A percentile compares a stretch with the other conserved stretches of the same genome.
Conservation (phyloP, 2,888 invertebrate species). For the Synanthedon myopaeformis region DNA sequence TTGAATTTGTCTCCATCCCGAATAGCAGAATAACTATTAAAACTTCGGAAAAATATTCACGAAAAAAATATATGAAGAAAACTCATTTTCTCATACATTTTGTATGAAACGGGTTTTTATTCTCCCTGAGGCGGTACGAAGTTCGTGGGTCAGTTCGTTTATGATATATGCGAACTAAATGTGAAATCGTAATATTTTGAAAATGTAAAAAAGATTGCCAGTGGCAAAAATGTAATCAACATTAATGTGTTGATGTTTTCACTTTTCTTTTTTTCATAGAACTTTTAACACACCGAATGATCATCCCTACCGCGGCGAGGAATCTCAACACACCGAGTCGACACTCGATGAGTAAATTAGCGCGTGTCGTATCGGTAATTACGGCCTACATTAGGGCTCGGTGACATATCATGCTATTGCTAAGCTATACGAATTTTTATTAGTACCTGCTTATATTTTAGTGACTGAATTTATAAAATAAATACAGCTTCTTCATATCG, state of each 20-base stretch:
- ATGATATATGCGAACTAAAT: too few species aligned
- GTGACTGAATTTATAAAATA: too few species aligned
- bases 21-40: too few species aligned
- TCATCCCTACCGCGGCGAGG: not conserved
- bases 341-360: conserved; percentile 41
- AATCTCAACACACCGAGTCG: not conserved
- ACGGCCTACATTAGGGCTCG: conserved; percentile 28
- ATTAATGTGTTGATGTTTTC: not conserved
- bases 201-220: not conserved
- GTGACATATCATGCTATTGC: conserved; percentile 5
- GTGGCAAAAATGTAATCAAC: not conserved
- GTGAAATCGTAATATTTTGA: too few species aligned
- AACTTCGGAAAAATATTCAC: too few species aligned
- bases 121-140: too few species aligned
- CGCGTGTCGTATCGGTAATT: conserved; percentile 60
- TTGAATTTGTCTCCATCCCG: too few species aligned
- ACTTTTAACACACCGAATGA: not conserved
- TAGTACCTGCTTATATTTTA: not conserved
- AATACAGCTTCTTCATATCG: too few species aligned
- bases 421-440: not conserved
- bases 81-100: too few species aligned
- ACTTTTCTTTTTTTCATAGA: not conserved
- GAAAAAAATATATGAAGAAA: too few species aligned
- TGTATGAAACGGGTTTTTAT: too few species aligned
- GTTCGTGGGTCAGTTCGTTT: too few species aligned